Conservation (phyloP, 1,140 invertebrate genomes). For the Macrosteles quadrilineatus region DNA sequence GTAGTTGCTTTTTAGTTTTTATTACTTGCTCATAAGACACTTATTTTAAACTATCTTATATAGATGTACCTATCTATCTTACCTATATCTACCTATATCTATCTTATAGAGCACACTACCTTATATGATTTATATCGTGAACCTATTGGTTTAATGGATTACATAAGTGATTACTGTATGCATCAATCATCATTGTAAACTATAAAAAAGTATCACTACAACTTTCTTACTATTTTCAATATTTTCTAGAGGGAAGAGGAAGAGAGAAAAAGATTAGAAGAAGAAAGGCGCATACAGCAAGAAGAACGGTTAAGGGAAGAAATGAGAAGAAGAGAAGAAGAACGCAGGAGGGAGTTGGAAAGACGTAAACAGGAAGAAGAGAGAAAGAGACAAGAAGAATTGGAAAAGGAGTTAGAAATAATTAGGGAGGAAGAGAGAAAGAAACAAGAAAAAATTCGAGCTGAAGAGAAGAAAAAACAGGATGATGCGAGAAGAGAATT, state of each 20-base stretch:
- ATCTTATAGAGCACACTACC: too few relatives aligned
- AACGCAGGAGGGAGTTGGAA: conserved; percentile 3
- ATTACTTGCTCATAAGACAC: too few relatives aligned
- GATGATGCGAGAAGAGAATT: neutral
- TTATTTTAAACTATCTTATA: too few relatives aligned
- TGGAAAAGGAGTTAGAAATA: neutral
- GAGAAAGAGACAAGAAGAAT: conserved; percentile 1
- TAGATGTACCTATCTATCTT: too few relatives aligned
- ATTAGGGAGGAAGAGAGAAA: conserved; percentile 8
- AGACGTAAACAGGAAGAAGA: conserved; percentile 16
- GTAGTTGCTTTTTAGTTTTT: too few relatives aligned
- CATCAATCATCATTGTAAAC: too few relatives aligned
- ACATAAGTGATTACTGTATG: too few relatives aligned
- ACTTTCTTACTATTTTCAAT: too few relatives aligned
- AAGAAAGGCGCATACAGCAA: neutral
- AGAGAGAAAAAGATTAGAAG: neutral
- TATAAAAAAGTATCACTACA: too few relatives aligned
- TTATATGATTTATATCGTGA: too few relatives aligned
- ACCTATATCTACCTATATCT: too few relatives aligned
- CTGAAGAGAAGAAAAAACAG: neutral
- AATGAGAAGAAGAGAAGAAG: conserved; percentile 4
- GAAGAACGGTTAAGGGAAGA: conserved; percentile 8
- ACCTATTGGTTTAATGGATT: too few relatives aligned
- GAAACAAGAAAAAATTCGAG: neutral
- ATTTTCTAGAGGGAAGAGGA: conserved; percentile 1